Base-by-base conservation (phyloP, 2,888 invertebrate genomes). In the Sminthurides aquaticus region DNA sequence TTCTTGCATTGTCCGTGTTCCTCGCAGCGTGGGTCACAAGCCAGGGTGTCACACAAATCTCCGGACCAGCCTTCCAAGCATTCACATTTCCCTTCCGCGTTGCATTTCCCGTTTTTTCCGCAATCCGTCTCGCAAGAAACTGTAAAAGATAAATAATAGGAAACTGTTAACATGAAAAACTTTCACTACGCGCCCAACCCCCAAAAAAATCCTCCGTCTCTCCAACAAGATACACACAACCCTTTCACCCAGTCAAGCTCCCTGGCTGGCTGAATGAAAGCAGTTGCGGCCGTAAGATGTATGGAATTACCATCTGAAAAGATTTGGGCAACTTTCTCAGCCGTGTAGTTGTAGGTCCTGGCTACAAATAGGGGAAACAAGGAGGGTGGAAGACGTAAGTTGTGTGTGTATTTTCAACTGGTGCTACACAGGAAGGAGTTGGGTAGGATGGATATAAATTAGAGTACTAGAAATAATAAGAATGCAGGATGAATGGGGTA, bases 1-100 rank as follows among this genome's bases (percentile, higher is more conserved):
- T 98, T 97, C 78, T 90, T 89, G 81, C 99, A 99, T 78, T 91
- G 91, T 24, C 99, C 99, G 77, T 98, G 95, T 75, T 91, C 90
- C 62, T 89, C 88, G 80, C 99, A 99, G 68, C 94, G 85, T 68
- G 84, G 80, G 79, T 97, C 96, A 79, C 97, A 97, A 26, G 91
- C 90, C 72, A 91, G 83, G 76, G 91, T 90, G 79, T 92, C 91
- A 79, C 98, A 98, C 68, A 89, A 85, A 62, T 89, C 85, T 49
- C 97, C 97, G 0, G 90, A 90, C 96, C 96, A 98, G 5, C 43
- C 43, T 15, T 87, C 84, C 49, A 79, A 76, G 72, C 84, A 84
- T 72, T 90, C 88, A 78, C 97, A 98, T 61, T 89, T 87, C n/a
- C 72, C 75, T 64, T 92, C 92, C 75, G 89, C 87, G 76, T 91